Base-by-base conservation (phyloP, 2,797 vertebrate species). In the Limosa lapponica region DNA sequence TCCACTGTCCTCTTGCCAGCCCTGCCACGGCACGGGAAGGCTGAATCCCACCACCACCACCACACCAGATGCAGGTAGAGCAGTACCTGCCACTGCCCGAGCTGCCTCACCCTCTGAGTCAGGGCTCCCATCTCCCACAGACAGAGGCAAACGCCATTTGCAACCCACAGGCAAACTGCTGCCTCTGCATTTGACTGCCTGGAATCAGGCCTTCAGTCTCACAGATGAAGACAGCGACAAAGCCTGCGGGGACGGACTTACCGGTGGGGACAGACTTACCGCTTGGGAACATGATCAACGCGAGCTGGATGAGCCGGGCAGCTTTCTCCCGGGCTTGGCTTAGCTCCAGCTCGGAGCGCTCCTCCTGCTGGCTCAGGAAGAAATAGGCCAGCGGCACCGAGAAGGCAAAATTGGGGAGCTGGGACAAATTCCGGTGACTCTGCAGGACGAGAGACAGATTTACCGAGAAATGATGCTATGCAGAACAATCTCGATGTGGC, bases 371-470 rank as follows among this genome's bases (percentile, higher is more conserved):
- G 97, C 99, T 99, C 94, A 99, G 97, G 74, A 99, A 98, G 96
- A 99, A 99, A 93, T 99, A 98, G 7, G 99, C 98, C 97, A 99
- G 98, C 0, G 99, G 99, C 66, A 99, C 98, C 0, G 99, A 99
- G 97, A 99, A 99, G 51, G 99, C 98, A 94, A 99, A 99, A 97
- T 99, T 99, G 79, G 99, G 99, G 93, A 99, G 98, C 98, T 99
- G 99, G 71, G 99, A 99, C 86, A 99, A 97, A 97, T 99, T 99
- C 94, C 98, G 98, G 97, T 99, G 99, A 66, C 98, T 98, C 99
- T 99, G 93, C 71, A 46, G 55, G 86, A 71, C 49, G 36, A 58
- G 49, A 48, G 78, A 90, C 6, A 55, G 13, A 58, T 49, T 51
- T 58, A 39, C 57, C 0, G 36, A 67, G 84, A 91, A 91, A 61